Percentiles rank a stretch among this genome's conserved stretches.
Evolutionary conservation across 92 coral and sea anemone genomes (phyloP).

Genomic region (Montipora capitata): DNA sequence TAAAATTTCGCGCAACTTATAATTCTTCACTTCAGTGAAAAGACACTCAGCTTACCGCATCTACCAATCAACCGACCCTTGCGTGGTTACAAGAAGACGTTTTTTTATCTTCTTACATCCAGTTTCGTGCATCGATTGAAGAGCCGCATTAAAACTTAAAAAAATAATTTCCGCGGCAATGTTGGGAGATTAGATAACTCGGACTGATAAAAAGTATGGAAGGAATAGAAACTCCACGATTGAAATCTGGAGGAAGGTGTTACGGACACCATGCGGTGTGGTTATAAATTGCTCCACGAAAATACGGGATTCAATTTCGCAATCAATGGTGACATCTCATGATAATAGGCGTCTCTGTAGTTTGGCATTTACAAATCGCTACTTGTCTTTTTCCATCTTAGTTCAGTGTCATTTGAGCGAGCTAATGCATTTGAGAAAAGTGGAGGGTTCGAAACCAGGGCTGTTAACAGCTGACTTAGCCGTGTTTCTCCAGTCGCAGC

Average conservation of each 20-base stretch:
- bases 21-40: no score
- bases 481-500: no score
- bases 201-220: conserved; percentile 29
- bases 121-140: conserved; percentile 26
- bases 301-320: not conserved
- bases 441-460: not conserved
- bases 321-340: not conserved
- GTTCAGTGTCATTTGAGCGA: not conserved
- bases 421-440: not conserved
- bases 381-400: conserved; percentile 4
- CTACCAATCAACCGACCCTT: no score
- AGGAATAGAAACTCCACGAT: not conserved
- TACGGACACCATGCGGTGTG: not conserved
- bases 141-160: not conserved
- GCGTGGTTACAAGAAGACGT: no score
- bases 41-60: no score
- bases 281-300: conserved; percentile 24
- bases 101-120: no score
- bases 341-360: conserved; percentile 26
- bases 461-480: not conserved
- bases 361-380: conserved; percentile 10
- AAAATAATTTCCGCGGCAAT: conserved; percentile 39
- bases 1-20: no score
- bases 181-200: conserved; percentile 33
- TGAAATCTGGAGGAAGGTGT: not conserved